These are phyloP conservation scores for Leptodactylus fallax DNA, from an alignment of 2,797 vertebrate genomes.

Conservation along the genomic window DNA sequence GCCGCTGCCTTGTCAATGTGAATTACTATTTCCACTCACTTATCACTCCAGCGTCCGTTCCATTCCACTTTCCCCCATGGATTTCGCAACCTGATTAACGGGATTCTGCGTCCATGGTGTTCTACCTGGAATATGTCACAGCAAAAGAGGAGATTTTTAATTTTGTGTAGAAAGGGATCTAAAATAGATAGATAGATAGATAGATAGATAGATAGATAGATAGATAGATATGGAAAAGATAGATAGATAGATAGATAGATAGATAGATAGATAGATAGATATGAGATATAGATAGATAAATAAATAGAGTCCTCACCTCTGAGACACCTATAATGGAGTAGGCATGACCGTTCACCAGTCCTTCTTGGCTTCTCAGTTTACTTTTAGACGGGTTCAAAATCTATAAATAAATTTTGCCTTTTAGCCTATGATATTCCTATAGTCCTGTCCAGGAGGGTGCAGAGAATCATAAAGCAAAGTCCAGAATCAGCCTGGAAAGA, in stretches of 20 bases:
- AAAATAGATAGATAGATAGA: no score
- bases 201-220: no score
- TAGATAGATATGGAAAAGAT: no score
- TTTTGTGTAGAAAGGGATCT: not conserved
- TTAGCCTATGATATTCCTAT: no score
- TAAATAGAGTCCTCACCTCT: conserved; percentile 66
- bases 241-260: no score
- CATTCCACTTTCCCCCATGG: conserved; percentile 86
- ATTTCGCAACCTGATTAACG: conserved; percentile 84
- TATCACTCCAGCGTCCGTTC: conserved; percentile 80
- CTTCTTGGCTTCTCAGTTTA: conserved; percentile 76
- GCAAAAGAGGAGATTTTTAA: not conserved
- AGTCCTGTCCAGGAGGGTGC: no score
- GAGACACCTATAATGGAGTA: conserved; percentile 83
- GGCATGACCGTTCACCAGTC: conserved; percentile 85
- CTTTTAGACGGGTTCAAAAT: conserved; percentile 71
- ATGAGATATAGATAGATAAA: no score
- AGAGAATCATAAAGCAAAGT: no score
- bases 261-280: no score
- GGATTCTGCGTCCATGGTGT: conserved; percentile 71
- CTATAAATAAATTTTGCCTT: no score
- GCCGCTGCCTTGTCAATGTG: no score
- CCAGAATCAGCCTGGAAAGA: no score
- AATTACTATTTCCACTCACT: conserved; percentile 62
- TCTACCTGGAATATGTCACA: conserved; percentile 61